These are phyloP conservation scores for Dasypus novemcinctus DNA, from an alignment of 2,113 vertebrate genomes.

Conservation along the genomic window DNA sequence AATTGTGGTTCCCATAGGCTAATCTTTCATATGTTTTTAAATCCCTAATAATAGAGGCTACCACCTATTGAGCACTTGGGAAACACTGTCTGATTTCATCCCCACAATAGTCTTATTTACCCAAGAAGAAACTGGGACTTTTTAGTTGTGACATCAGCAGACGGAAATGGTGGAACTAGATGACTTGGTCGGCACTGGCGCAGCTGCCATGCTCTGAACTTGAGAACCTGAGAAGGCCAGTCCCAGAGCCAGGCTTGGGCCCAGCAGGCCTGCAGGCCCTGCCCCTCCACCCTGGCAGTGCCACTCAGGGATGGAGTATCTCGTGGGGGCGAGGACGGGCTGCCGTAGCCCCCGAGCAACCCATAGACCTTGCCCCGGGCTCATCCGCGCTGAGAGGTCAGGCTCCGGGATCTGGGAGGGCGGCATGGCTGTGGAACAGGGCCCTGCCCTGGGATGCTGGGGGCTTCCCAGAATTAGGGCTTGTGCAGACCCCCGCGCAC, in stretches of 20 bases:
- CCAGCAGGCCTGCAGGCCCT: too few relatives aligned
- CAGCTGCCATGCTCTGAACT: background rate
- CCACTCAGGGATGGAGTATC: background rate
- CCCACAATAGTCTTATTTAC: background rate
- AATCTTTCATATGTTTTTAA: background rate
- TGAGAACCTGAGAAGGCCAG: background rate
- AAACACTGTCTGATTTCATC: background rate
- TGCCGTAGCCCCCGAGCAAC: background rate
- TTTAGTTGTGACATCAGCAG: too few relatives aligned
- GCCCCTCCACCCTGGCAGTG: background rate
- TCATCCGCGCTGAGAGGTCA: background rate
- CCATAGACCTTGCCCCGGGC: background rate
- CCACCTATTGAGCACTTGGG: background rate
- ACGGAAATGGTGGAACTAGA: background rate
- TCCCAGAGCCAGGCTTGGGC: background rate
- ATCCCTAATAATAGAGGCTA: background rate
- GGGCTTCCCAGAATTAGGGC: background rate
- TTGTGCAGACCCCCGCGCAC: too few relatives aligned
- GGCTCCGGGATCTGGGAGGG: background rate
- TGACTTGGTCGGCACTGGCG: background rate
- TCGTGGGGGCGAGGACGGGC: background rate
- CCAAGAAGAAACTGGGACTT: background rate
- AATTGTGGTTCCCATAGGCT: background rate
- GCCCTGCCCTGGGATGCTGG: background rate
- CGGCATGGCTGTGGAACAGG: fast-evolving